A percentile compares a stretch with the other conserved stretches of the same genome.
Evolutionary conservation across 1,140 invertebrate genomes (phyloP).

Genomic region (Arctopsyche grandis): DNA sequence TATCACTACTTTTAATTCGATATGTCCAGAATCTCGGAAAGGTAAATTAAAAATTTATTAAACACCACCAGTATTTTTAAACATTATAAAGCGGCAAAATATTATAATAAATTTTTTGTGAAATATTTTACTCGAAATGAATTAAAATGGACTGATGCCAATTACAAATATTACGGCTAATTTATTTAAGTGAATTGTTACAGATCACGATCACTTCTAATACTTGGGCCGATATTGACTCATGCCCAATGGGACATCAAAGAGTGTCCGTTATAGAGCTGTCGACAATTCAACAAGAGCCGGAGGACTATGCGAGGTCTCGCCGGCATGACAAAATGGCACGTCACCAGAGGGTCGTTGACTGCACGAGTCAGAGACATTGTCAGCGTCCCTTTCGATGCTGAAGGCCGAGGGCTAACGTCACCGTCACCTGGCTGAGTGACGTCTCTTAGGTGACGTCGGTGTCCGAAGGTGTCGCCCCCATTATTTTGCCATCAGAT

Average conservation of each 20-base stretch:
- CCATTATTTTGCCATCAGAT: constrained; percentile 9
- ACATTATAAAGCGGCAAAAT: too few species aligned
- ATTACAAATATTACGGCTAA: too few species aligned
- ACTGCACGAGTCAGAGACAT: not conserved
- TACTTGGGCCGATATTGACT: not conserved
- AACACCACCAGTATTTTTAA: too few species aligned
- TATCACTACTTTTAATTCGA: too few species aligned
- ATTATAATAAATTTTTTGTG: too few species aligned
- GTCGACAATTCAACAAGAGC: not conserved
- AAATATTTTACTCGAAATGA: too few species aligned
- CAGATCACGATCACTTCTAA: not conserved
- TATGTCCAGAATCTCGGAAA: too few species aligned
- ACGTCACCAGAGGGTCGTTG: constrained; percentile 10
- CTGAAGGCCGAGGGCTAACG: not conserved
- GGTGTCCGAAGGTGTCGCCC: constrained; percentile 16
- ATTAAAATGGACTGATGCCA: too few species aligned
- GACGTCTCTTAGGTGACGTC: constrained; percentile 25
- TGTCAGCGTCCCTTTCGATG: not conserved
- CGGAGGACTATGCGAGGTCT: not conserved
- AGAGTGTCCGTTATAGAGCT: constrained; percentile 8
- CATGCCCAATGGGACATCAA: not conserved
- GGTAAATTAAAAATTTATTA: too few species aligned
- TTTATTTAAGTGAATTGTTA: too few species aligned
- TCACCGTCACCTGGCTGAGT: not conserved
- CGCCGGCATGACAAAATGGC: not conserved